phyloP scores from a whole-genome alignment of 1,140 invertebrate genomes.

The Scaptomyza pallida region DNA sequence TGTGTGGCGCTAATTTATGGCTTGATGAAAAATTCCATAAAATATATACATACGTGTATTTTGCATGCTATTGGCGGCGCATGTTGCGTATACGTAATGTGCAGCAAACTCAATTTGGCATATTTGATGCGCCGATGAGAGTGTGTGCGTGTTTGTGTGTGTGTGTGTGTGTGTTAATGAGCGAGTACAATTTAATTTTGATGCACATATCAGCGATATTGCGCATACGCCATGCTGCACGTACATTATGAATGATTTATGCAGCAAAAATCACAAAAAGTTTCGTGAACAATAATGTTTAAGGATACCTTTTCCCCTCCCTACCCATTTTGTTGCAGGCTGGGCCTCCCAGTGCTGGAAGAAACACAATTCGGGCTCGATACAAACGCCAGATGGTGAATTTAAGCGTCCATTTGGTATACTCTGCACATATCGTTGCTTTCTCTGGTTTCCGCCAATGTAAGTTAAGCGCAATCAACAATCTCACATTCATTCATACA shows the following conservation, averaged over 20 bases:
- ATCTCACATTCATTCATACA: constrained; percentile 1
- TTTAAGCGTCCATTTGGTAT: constrained; percentile 82
- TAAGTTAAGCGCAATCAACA: constrained; percentile 73
- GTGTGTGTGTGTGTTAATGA: constrained; percentile 30
- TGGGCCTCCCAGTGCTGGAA: constrained; percentile 81
- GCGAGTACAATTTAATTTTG: constrained; percentile 30
- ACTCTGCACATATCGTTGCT: constrained; percentile 82
- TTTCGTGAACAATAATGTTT: no score
- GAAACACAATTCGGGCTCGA: constrained; percentile 80
- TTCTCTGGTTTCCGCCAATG: constrained; percentile 83
- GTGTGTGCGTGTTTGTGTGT: constrained; percentile 4
- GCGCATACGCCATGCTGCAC: constrained; percentile 32
- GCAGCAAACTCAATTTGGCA: constrained; percentile 23
- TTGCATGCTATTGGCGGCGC: constrained; percentile 1
- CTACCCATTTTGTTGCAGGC: constrained; percentile 34
- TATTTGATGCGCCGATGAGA: no score
- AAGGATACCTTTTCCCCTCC: no score
- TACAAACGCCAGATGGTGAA: constrained; percentile 80
- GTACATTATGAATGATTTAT: no score
- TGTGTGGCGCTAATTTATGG: constrained; percentile 32
- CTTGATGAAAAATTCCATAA: constrained; percentile 14
- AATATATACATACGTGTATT: no score
- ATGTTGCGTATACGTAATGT: constrained; percentile 46
- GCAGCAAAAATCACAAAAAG: no score
- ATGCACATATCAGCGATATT: constrained; percentile 20